Percentiles rank a stretch among this genome's conserved stretches.
Evolutionary conservation across 2,888 invertebrate genomes (phyloP).

Genomic region (Rhamnusium bicolor): DNA sequence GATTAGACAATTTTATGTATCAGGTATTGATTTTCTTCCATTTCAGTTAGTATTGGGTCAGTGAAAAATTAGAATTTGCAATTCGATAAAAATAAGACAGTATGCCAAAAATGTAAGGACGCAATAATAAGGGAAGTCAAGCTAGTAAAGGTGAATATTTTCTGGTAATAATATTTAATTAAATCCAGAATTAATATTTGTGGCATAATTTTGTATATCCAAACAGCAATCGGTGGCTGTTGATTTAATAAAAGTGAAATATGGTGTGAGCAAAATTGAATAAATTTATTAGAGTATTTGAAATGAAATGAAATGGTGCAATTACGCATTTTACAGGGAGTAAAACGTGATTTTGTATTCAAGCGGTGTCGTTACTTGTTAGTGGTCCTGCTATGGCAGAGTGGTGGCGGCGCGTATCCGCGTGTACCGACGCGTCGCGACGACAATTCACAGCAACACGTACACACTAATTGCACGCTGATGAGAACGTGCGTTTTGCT

Average conservation of each 20-base stretch:
- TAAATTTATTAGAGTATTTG: constrained; percentile 62
- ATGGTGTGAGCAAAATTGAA: constrained; percentile 53
- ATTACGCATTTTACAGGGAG: constrained; percentile 68
- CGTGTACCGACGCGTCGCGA: constrained; percentile 56
- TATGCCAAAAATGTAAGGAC: background rate
- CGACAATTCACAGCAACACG: constrained; percentile 67
- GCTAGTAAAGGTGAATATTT: background rate
- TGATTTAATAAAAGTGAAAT: constrained; percentile 55
- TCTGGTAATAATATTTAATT: constrained; percentile 12
- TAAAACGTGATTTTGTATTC: constrained; percentile 68
- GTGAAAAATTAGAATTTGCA: no score
- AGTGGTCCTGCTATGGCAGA: constrained; percentile 60
- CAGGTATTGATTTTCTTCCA: no score
- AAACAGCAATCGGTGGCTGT: constrained; percentile 15
- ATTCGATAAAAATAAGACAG: no score
- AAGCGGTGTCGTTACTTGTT: constrained; percentile 67
- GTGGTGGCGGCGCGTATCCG: constrained; percentile 44
- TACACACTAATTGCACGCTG: constrained; percentile 70
- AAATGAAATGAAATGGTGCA: constrained; percentile 67
- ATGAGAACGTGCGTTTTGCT: constrained; percentile 69
- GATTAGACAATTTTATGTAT: no score
- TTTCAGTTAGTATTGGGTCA: no score
- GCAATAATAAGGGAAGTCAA: background rate
- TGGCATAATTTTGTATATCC: constrained; percentile 24
- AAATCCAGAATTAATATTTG: constrained; percentile 5